Conservation (phyloP, 2,888 invertebrate species). For the Apamea crenata region DNA sequence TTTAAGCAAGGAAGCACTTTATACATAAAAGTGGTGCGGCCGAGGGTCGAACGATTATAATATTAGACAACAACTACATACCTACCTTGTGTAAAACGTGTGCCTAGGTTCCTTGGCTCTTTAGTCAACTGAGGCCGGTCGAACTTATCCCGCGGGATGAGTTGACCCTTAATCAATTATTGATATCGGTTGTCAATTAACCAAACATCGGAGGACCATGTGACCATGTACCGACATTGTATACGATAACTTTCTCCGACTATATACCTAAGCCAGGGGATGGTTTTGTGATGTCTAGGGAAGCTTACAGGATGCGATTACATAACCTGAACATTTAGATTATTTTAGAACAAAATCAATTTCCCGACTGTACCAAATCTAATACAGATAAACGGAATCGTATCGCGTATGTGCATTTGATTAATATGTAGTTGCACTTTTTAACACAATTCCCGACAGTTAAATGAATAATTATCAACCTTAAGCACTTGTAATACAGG, state of each 20-base stretch:
- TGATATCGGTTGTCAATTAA: neutral
- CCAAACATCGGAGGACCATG: neutral
- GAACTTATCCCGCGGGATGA: too few relatives aligned
- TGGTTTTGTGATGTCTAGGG: too few relatives aligned
- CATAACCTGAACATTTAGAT: too few relatives aligned
- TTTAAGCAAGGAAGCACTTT: too few relatives aligned
- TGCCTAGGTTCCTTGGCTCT: too few relatives aligned
- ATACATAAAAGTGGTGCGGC: too few relatives aligned
- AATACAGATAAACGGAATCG: constrained; percentile 52
- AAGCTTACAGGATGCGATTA: neutral
- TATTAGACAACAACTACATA: too few relatives aligned
- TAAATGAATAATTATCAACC: neutral
- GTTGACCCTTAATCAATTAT: neutral
- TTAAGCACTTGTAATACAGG: constrained; percentile 32
- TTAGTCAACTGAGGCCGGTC: too few relatives aligned
- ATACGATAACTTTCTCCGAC: neutral
- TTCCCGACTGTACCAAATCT: constrained; percentile 43
- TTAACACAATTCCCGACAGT: constrained; percentile 23
- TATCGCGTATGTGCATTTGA: constrained; percentile 59
- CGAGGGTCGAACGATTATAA: too few relatives aligned
- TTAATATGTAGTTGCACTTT: constrained; percentile 65
- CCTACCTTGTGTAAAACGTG: too few relatives aligned
- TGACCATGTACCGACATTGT: neutral
- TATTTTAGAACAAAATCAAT: neutral
- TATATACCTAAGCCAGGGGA: neutral